These are phyloP conservation scores for Notoglanidium macrostoma DNA, from an alignment of 2,797 vertebrate species.

Conservation along the genomic window DNA sequence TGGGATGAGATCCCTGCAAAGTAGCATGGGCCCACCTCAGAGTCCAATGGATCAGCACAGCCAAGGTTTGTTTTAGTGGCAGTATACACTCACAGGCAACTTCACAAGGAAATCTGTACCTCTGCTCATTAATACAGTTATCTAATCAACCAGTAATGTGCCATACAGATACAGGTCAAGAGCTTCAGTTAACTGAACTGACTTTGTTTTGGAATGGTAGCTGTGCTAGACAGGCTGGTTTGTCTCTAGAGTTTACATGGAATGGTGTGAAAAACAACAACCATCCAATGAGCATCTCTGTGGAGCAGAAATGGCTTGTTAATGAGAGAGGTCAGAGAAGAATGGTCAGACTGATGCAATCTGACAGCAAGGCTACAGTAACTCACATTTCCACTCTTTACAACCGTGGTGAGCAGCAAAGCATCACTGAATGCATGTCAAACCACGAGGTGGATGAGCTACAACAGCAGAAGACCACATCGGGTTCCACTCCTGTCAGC, in stretches of 20 bases:
- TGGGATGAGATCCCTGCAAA: constrained; percentile 89
- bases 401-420: background rate
- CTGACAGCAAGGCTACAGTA: background rate
- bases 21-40: constrained; percentile 96
- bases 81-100: background rate
- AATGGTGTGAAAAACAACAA: background rate
- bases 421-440: no score
- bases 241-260: background rate
- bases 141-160: background rate
- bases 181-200: background rate
- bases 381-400: background rate
- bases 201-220: background rate
- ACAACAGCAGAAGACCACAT: background rate
- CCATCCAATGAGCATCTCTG: background rate
- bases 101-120: no score
- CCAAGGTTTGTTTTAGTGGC: constrained; percentile 81
- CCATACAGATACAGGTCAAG: background rate
- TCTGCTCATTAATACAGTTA: background rate
- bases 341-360: background rate
- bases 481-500: background rate
- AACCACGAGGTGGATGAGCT: no score
- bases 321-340: background rate
- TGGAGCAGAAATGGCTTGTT: background rate
- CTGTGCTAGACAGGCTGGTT: background rate
- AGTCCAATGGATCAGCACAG: constrained; percentile 98